These are phyloP conservation scores for Ormyrus rosae DNA, from an alignment of 2,888 invertebrate species.

Conservation along the genomic window DNA sequence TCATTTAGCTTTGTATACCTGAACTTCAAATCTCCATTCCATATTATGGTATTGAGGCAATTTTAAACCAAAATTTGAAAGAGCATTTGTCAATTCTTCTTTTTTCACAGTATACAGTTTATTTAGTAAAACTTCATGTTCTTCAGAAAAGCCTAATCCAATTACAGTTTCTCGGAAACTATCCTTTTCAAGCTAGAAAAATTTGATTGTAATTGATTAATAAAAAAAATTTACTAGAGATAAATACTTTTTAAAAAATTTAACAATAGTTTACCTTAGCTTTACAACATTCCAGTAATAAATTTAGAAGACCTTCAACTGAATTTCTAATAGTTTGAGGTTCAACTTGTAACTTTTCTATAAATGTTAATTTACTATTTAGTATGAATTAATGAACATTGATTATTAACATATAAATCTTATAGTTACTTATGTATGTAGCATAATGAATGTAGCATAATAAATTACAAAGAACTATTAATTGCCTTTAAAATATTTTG, in stretches of 20 bases:
- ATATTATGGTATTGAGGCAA: conserved; percentile 79
- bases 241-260: conserved; percentile 12
- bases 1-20: conserved; percentile 70
- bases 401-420: too few relatives aligned
- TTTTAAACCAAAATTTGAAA: conserved; percentile 76
- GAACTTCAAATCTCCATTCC: conserved; percentile 83
- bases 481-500: too few relatives aligned
- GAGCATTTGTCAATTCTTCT: conserved; percentile 77
- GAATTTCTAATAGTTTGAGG: conserved; percentile 79
- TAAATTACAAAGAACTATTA: too few relatives aligned
- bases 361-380: conserved; percentile 58
- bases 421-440: too few relatives aligned
- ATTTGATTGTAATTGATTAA: neutral
- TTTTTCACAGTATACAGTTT: conserved; percentile 80
- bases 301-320: conserved; percentile 85
- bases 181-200: conserved; percentile 75
- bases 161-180: conserved; percentile 77
- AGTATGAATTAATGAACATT: too few relatives aligned
- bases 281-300: conserved; percentile 84
- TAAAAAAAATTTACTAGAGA: neutral
- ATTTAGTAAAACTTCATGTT: conserved; percentile 79
- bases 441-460: too few relatives aligned
- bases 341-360: conserved; percentile 81
- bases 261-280: conserved; percentile 78
- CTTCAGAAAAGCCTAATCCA: conserved; percentile 79